Evolutionary conservation across 2,113 vertebrate genomes (phyloP).

Genomic region (Varanus komodoensis): DNA sequence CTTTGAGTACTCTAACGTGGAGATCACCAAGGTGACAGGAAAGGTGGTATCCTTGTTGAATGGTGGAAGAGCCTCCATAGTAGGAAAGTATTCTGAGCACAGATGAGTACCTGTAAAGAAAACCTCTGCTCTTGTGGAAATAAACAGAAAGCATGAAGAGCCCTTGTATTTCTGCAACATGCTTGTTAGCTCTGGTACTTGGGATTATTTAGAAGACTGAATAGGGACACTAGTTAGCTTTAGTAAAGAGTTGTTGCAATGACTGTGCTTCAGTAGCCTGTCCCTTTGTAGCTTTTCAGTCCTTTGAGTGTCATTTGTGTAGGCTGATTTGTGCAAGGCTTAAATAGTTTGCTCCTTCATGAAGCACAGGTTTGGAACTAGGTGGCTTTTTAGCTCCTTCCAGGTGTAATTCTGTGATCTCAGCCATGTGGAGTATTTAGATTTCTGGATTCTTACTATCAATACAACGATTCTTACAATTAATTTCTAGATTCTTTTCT

Average conservation of each 20-base stretch:
- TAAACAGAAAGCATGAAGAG: not conserved
- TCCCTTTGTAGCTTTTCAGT: not conserved
- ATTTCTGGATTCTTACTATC: not conserved
- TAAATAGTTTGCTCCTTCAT: not conserved
- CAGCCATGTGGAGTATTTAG: not conserved
- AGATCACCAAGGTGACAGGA: slow-evolving; percentile 22
- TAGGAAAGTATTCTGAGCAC: not conserved
- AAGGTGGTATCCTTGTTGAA: slow-evolving; percentile 2
- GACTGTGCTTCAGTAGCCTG: not conserved
- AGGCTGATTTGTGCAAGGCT: not conserved
- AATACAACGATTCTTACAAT: not conserved
- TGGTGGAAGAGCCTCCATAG: not conserved
- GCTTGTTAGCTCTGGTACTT: not conserved
- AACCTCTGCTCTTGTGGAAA: fast-evolving
- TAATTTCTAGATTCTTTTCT: not conserved
- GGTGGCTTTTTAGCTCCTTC: not conserved
- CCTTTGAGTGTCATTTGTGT: not conserved
- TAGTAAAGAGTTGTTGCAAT: not conserved
- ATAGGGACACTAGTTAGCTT: not conserved
- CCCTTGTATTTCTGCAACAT: not conserved
- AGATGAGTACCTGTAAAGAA: not conserved
- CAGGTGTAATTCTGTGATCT: not conserved
- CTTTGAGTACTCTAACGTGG: not conserved
- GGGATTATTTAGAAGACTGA: not conserved
- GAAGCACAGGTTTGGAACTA: not conserved